These are phyloP conservation scores for Antennarius maculatus DNA, from an alignment of 2,797 vertebrate species.

Conservation along the genomic window DNA sequence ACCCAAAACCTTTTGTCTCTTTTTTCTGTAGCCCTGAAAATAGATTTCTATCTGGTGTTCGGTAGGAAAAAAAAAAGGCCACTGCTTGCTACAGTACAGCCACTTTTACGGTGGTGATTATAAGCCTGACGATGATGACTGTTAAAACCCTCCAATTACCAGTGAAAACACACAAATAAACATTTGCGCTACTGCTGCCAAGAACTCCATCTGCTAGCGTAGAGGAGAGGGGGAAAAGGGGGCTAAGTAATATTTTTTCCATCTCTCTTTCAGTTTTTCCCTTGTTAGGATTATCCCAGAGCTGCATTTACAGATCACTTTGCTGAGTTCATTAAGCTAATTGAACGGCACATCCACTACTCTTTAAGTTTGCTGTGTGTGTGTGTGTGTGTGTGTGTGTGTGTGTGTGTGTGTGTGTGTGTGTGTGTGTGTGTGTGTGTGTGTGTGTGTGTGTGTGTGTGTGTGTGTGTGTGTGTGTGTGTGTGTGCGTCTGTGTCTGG, in stretches of 20 bases:
- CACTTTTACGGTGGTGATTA: slow-evolving; percentile 87
- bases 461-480: slow-evolving; percentile 52
- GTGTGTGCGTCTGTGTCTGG: background rate
- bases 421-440: slow-evolving; percentile 13
- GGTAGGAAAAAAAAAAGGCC: slow-evolving; percentile 59
- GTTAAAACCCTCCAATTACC: slow-evolving; percentile 89
- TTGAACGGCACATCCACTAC: slow-evolving; percentile 83
- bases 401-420: slow-evolving; percentile 28
- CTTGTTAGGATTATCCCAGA: slow-evolving; percentile 86
- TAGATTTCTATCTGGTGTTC: slow-evolving; percentile 53
- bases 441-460: slow-evolving; percentile 37
- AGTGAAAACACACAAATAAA: slow-evolving; percentile 91
- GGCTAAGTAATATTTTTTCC: slow-evolving; percentile 86
- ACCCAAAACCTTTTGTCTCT: slow-evolving; percentile 13
- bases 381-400: slow-evolving; percentile 40
- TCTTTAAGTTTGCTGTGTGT: slow-evolving; percentile 78
- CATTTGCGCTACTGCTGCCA: slow-evolving; percentile 91
- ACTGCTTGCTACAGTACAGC: slow-evolving; percentile 73
- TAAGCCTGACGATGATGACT: slow-evolving; percentile 85
- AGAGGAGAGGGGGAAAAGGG: slow-evolving; percentile 72
- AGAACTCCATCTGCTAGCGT: slow-evolving; percentile 90
- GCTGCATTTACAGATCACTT: slow-evolving; percentile 87
- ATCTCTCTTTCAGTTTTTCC: slow-evolving; percentile 69
- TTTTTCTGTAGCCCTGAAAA: slow-evolving; percentile 38
- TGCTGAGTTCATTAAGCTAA: slow-evolving; percentile 87